Evolutionary conservation across 2,888 invertebrate genomes (phyloP).

Genomic region (Osedax fenrisi): DNA sequence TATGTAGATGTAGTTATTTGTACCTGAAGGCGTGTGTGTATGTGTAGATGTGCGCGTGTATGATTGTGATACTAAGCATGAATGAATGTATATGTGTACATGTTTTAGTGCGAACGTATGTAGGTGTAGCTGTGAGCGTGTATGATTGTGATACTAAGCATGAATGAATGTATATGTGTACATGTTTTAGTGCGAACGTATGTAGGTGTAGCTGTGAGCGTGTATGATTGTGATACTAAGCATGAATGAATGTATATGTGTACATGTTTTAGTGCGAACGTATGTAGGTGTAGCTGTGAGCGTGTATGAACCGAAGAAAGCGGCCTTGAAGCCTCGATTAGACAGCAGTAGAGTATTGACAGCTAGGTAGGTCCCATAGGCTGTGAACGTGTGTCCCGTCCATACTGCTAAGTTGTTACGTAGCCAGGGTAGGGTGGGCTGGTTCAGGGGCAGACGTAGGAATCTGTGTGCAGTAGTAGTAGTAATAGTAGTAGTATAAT

Average conservation of each 20-base stretch:
- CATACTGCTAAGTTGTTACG: background rate
- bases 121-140: background rate
- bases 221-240: background rate
- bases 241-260: background rate
- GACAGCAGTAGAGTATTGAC: background rate
- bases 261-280: too few relatives aligned
- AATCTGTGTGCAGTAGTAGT: background rate
- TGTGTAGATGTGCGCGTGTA: background rate
- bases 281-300: background rate
- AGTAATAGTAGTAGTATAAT: too few relatives aligned
- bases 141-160: too few relatives aligned
- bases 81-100: too few relatives aligned
- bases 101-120: too few relatives aligned
- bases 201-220: background rate
- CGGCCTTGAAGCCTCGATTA: background rate
- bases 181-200: too few relatives aligned
- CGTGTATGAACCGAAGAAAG: background rate
- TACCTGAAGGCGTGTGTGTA: slow-evolving; percentile 1
- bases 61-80: too few relatives aligned
- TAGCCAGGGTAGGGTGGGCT: background rate
- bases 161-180: too few relatives aligned
- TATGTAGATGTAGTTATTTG: too few relatives aligned
- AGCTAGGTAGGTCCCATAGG: background rate
- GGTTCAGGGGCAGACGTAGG: background rate
- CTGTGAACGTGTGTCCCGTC: background rate